Percentiles rank a stretch among this genome's conserved stretches.
phyloP scores from a whole-genome alignment of 2,113 vertebrate species.

The Ia io region DNA sequence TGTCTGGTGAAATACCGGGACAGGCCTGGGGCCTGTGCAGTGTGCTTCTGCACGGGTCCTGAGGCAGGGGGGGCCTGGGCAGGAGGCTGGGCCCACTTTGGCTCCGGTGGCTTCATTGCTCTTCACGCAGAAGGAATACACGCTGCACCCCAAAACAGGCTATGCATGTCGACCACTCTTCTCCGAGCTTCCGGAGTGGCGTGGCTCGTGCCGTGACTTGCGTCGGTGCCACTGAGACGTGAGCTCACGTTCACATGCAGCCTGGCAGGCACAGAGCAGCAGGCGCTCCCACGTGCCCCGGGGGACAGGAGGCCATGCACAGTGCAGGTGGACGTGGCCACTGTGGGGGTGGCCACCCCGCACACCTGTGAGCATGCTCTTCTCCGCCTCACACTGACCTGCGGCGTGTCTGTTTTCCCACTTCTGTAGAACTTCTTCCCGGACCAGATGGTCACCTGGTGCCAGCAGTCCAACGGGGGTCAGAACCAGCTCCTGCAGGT shows the following conservation, averaged over 20 bases:
- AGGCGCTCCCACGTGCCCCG: no score
- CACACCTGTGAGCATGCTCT: accelerated
- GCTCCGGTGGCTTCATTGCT: not conserved
- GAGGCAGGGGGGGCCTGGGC: not conserved
- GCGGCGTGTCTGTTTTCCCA: not conserved
- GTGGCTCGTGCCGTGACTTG: not conserved
- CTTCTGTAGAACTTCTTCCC: constrained; percentile 94
- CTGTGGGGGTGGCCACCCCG: accelerated
- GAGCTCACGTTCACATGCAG: not conserved
- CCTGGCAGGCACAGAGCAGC: no score
- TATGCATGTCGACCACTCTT: not conserved
- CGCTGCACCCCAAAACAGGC: no score
- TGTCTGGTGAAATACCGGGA: not conserved
- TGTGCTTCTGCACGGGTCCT: no score
- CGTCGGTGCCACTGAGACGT: not conserved
- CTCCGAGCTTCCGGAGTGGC: not conserved
- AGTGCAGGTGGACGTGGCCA: accelerated
- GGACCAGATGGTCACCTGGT: constrained; percentile 98
- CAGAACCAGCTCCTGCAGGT: constrained; percentile 97
- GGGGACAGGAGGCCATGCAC: no score
- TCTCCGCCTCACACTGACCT: not conserved
- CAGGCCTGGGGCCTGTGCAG: not conserved
- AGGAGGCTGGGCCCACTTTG: not conserved
- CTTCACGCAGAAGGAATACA: no score
- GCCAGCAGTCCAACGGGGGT: constrained; percentile 92